These are phyloP conservation scores for Aplodontia rufa DNA, from an alignment of 2,113 vertebrate species.

Conservation along the genomic window DNA sequence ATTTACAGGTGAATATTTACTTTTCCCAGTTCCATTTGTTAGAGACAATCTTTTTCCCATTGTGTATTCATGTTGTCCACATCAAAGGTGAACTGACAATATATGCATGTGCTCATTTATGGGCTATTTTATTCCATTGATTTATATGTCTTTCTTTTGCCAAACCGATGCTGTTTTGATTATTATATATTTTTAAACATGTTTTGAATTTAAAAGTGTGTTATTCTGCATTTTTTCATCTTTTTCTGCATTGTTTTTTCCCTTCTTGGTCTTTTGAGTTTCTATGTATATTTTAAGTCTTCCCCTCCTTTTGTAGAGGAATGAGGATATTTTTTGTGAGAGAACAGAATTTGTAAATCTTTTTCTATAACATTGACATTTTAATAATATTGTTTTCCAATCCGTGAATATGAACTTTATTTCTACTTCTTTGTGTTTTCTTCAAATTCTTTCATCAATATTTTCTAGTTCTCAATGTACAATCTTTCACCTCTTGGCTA, in stretches of 20 bases:
- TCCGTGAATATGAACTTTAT: neutral
- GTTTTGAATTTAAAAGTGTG: neutral
- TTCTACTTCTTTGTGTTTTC: neutral
- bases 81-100: neutral
- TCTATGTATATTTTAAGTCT: no score
- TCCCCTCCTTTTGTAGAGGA: neutral
- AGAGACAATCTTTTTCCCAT: neutral
- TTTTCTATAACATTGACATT: neutral
- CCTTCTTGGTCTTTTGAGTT: neutral
- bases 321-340: neutral
- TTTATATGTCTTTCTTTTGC: neutral
- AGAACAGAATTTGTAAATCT: no score
- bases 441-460: neutral
- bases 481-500: neutral
- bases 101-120: neutral
- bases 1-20: neutral
- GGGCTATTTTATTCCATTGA: neutral
- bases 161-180: neutral
- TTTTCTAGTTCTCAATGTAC: neutral
- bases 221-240: no score
- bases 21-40: neutral
- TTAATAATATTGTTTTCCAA: neutral
- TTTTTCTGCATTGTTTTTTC: neutral
- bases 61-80: neutral
- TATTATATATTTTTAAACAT: neutral